Base-by-base conservation (phyloP, 2,797 vertebrate genomes). In the Clarias laeviceps region DNA sequence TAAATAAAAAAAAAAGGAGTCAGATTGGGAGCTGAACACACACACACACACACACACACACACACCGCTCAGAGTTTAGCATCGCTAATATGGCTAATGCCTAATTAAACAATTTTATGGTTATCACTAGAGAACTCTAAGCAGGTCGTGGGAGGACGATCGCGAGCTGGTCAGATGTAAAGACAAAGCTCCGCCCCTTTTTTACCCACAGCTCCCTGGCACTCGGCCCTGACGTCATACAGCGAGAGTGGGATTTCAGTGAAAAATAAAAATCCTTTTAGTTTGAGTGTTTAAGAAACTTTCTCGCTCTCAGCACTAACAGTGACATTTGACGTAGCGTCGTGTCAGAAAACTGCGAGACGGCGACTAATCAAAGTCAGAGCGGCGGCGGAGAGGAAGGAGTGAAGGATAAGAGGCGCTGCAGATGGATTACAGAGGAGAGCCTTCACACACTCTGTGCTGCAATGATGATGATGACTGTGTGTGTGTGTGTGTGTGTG, bases 341-440 rank as follows among this genome's bases (percentile, higher is more conserved):
- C 20, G 70, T 89, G 85, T 82, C 87, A 85, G 40, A 84, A 74
- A 85, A 66, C n/a, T 62, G 54, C 24, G 56, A n/a, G 34, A n/a
- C 27, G 45, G 45, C 72, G 69, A 85, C 83, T 61, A 62, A 85
- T 89, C 83, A 88, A 85, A 70, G 85, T 88, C 87, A 59, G 18
- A n/a, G 50, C 8, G 61, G 61, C 61, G 45, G 78, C 40, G 78
- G 24, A 45, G 37, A 12, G 29, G 50, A 80, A 12, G 27, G 8
- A 5, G 74, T 77, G 74, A 77, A 12, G 74, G 74, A 77, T 34
- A 59, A 76, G 73, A 50, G 54, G 45, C n/a, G 45, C n/a, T 54
- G 50, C 45, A 74, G 70, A 54, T 7, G 18, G 70, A 27, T 18
- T 27, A 50, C 11, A 14, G 24, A 74, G 45, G 54, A 27, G 3